Conservation (phyloP, 1,140 invertebrate genomes). For the roundworm (Caenorhabditis elegans) region DNA sequence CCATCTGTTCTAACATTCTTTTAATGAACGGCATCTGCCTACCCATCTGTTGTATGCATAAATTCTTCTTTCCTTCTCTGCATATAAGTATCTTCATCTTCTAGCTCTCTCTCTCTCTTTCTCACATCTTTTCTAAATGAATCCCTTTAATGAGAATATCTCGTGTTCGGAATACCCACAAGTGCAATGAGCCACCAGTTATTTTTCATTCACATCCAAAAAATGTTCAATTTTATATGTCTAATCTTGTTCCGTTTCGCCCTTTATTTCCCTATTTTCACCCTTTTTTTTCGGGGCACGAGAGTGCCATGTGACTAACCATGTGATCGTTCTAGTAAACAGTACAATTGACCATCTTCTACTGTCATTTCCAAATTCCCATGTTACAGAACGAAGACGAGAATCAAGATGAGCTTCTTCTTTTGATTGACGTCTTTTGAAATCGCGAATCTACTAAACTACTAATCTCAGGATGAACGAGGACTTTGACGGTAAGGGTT, state of each 20-base stretch:
- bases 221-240: neutral
- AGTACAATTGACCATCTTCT: neutral
- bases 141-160: no score
- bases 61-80: no score
- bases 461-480: no score
- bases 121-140: no score
- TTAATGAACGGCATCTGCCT: neutral
- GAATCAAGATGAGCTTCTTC: neutral
- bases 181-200: no score
- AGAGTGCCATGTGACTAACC: constrained; percentile 5
- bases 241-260: neutral
- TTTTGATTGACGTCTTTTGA: constrained; percentile 2
- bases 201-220: neutral
- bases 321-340: constrained; percentile 29
- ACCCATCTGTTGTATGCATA: neutral
- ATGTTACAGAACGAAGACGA: neutral
- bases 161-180: no score
- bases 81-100: neutral
- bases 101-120: neutral
- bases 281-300: neutral
- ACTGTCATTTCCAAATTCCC: neutral
- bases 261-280: neutral
- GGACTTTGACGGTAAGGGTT: neutral
- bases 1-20: neutral
- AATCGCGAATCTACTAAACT: no score